A percentile compares a stretch with the other conserved stretches of the same genome.
These are phyloP conservation scores for Oceanodroma leucorhoa DNA, from an alignment of 2,797 vertebrate species.

Conservation along the genomic window DNA sequence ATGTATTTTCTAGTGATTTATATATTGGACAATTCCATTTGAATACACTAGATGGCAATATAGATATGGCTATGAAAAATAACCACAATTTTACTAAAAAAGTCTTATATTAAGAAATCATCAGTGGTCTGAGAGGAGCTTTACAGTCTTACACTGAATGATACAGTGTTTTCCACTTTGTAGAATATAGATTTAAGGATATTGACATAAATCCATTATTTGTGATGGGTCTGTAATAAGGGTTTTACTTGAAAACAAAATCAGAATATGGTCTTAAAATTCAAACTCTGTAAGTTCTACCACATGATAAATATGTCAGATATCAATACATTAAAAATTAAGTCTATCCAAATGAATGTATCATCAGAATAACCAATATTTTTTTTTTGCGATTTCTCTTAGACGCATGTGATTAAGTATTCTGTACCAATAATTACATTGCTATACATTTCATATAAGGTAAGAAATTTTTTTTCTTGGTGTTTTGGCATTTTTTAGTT, in stretches of 20 bases:
- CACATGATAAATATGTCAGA: neutral
- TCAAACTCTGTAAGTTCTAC: neutral
- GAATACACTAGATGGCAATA: conserved; percentile 64
- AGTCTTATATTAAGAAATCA: neutral
- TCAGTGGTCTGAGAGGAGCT: neutral
- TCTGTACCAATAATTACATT: conserved; percentile 81
- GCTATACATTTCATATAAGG: conserved; percentile 88
- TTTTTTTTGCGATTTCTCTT: conserved; percentile 23
- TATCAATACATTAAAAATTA: neutral
- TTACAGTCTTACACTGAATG: neutral
- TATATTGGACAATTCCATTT: neutral
- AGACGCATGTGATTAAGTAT: conserved; percentile 85
- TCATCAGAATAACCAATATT: neutral
- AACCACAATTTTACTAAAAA: neutral
- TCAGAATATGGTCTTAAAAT: neutral
- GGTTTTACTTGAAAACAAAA: neutral
- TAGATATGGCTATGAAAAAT: conserved; percentile 31
- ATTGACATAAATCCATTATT: neutral
- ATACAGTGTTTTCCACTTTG: neutral
- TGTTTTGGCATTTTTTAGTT: neutral
- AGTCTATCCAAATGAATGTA: neutral
- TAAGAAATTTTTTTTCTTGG: conserved; percentile 62
- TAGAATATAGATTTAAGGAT: neutral
- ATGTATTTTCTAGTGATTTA: neutral
- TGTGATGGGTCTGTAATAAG: neutral